These are phyloP conservation scores for Oasisia sp. DNA, from an alignment of 2,888 invertebrate genomes.

Conservation along the genomic window DNA sequence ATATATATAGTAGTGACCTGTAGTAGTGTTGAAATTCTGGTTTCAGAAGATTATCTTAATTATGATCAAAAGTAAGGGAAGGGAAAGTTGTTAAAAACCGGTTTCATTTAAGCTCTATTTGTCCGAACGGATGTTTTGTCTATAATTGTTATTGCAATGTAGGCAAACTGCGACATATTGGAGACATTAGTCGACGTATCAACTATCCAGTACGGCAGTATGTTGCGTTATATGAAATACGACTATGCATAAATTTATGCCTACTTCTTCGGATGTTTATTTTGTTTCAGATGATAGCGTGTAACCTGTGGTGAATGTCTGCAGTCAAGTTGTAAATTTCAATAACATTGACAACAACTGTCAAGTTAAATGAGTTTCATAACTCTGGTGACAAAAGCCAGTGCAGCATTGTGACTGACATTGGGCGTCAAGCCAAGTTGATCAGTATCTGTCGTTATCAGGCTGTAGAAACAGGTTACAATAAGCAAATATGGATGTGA, in stretches of 20 bases:
- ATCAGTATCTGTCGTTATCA: not conserved
- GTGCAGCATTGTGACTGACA: not conserved
- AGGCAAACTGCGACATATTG: too few relatives aligned
- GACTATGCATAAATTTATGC: not conserved
- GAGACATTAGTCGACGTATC: too few relatives aligned
- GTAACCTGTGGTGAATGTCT: not conserved
- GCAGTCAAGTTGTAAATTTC: constrained; percentile 33
- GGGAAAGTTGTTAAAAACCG: too few relatives aligned
- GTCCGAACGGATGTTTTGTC: too few relatives aligned
- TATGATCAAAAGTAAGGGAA: too few relatives aligned
- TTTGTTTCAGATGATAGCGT: constrained; percentile 8
- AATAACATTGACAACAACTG: not conserved
- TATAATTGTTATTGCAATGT: too few relatives aligned
- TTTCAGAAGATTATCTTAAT: too few relatives aligned
- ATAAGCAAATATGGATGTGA: not conserved
- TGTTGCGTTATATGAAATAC: too few relatives aligned
- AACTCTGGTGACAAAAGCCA: not conserved
- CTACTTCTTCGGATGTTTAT: not conserved
- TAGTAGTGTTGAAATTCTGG: too few relatives aligned
- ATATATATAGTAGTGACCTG: too few relatives aligned
- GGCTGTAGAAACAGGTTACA: not conserved
- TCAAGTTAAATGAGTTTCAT: not conserved
- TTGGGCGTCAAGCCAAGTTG: not conserved
- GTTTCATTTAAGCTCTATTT: too few relatives aligned
- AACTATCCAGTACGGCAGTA: too few relatives aligned